Conservation (phyloP, 2,888 invertebrate genomes). For the Heteromyza rotundicornis region DNA sequence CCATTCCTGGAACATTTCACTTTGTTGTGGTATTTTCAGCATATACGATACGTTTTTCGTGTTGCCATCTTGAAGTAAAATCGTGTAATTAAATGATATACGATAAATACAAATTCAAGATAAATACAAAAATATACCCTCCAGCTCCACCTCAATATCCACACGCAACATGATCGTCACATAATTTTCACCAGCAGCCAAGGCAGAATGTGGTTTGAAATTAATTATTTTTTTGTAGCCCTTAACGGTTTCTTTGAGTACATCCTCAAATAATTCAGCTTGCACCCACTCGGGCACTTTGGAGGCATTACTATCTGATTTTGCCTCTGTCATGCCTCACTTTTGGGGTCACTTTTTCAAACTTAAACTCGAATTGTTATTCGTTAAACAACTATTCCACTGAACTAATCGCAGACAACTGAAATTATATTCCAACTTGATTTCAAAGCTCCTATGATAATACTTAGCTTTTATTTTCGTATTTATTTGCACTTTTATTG, state of each 20-base stretch:
- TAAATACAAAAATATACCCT: constrained; percentile 9
- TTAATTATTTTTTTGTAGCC: constrained; percentile 33
- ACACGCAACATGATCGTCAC: constrained; percentile 29
- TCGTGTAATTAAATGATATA: background rate
- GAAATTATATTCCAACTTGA: too few relatives aligned
- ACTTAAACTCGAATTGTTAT: too few relatives aligned
- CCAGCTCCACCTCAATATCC: constrained; percentile 20
- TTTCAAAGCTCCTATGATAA: too few relatives aligned
- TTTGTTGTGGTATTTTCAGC: constrained; percentile 28
- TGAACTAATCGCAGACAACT: too few relatives aligned
- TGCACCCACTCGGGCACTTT: constrained; percentile 30
- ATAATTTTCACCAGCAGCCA: constrained; percentile 32
- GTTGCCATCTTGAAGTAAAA: constrained; percentile 14
- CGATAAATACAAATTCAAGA: background rate
- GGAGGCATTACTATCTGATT: too few relatives aligned
- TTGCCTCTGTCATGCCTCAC: too few relatives aligned
- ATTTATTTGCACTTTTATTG: too few relatives aligned
- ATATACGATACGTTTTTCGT: constrained; percentile 27
- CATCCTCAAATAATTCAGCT: constrained; percentile 32
- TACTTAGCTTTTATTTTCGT: too few relatives aligned
- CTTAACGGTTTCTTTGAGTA: constrained; percentile 31
- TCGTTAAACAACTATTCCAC: too few relatives aligned
- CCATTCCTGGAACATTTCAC: constrained; percentile 21
- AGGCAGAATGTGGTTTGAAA: constrained; percentile 21
- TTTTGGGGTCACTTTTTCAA: too few relatives aligned